phyloP scores from a whole-genome alignment of 1,140 invertebrate species.

The Drosophila novamexicana region DNA sequence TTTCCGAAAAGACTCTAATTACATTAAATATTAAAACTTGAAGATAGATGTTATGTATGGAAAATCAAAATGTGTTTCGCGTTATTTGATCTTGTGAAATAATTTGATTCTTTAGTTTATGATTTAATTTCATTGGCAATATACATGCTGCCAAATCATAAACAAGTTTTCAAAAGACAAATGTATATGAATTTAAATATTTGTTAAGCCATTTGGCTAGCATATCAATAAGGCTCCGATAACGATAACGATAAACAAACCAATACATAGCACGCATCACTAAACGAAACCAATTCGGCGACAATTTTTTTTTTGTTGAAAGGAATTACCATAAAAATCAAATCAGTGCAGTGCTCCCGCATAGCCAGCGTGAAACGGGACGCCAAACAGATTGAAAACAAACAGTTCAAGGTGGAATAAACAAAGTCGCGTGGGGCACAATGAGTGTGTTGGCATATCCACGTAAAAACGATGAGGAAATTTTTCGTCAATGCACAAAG shows the following conservation, averaged over 20 bases:
- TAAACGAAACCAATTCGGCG: conserved; percentile 58
- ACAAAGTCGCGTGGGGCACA: conserved; percentile 42
- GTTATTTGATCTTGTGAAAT: neutral
- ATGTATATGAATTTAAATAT: conserved; percentile 19
- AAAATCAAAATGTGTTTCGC: conserved; percentile 3
- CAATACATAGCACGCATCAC: conserved; percentile 39
- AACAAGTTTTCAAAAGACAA: conserved; percentile 3
- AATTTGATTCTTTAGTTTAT: neutral
- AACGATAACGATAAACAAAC: conserved; percentile 49
- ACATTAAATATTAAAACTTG: conserved; percentile 4
- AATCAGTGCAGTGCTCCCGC: conserved; percentile 36
- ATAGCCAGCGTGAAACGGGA: conserved; percentile 30
- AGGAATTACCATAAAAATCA: conserved; percentile 33
- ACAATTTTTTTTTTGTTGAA: conserved; percentile 48
- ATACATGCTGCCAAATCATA: neutral
- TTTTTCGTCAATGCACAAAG: conserved; percentile 79
- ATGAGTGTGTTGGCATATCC: conserved; percentile 83
- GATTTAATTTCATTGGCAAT: neutral
- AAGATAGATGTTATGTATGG: neutral
- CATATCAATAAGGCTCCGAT: conserved; percentile 18
- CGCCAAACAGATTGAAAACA: conserved; percentile 25
- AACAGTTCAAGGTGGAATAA: conserved; percentile 18
- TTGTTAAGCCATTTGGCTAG: conserved; percentile 15
- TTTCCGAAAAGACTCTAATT: conserved; percentile 14
- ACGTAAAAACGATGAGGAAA: conserved; percentile 81